Conservation (phyloP, 2,113 vertebrate species). For the Calyptommatus sinebrachiatus region DNA sequence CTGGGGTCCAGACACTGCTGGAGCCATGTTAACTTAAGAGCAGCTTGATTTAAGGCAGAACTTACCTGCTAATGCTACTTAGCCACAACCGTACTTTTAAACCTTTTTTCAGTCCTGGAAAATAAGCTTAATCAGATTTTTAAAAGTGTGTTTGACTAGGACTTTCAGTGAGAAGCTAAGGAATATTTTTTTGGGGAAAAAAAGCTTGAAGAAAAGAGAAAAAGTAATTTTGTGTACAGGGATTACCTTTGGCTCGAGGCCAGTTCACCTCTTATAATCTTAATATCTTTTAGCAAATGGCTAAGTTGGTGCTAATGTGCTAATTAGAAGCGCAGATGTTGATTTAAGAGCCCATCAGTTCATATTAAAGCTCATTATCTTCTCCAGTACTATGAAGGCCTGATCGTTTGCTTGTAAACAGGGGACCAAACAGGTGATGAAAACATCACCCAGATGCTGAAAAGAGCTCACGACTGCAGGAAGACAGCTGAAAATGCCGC, state of each 20-base stretch:
- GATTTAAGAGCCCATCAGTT: not conserved
- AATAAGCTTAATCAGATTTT: no score
- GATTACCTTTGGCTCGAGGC: not conserved
- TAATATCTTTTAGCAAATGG: constrained; percentile 1
- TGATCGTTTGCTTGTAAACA: constrained; percentile 61
- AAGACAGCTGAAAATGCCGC: constrained; percentile 85
- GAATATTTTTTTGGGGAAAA: not conserved
- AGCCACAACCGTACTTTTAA: no score
- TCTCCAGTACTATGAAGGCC: constrained; percentile 34
- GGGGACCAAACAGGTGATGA: constrained; percentile 81
- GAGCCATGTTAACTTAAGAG: no score
- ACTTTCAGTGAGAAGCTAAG: no score
- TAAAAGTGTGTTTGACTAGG: no score
- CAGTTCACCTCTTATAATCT: not conserved
- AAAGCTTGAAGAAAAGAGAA: not conserved
- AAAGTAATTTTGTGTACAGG: not conserved
- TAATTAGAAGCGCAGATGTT: not conserved
- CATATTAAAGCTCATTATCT: constrained; percentile 13
- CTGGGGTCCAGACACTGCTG: no score
- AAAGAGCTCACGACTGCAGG: constrained; percentile 83
- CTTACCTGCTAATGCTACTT: not conserved
- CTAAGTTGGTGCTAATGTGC: not conserved
- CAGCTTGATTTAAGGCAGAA: not conserved
- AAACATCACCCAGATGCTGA: constrained; percentile 82
- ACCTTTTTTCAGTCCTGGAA: no score